Base-by-base conservation (phyloP, 2,113 vertebrate genomes). In the Trichomycterus rosablanca region DNA sequence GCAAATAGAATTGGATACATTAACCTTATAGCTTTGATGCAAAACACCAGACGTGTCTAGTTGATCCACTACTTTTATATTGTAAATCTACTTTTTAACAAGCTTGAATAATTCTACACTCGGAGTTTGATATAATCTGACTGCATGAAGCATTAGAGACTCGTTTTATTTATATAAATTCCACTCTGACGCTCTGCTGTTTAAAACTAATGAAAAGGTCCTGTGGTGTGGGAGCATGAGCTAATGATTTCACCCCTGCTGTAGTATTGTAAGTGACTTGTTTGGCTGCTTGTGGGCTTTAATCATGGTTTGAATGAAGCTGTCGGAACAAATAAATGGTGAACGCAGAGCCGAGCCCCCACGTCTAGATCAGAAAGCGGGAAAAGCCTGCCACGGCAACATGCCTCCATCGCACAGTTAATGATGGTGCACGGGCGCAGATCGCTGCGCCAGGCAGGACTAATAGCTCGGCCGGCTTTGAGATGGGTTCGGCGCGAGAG, bases 401-500 rank as follows among this genome's bases (percentile, higher is more conserved):
- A 9, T 5, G 9, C 9, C 30, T 32, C 8, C 34, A 5, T 11
- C 2, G 37, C 37, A n/a, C 37, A 14, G 57, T 60, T 71, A 71
- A 71, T 66, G 62, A 71, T 71, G 63, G 56, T 42, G 56, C 56
- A 52, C 46, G 32, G 56, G 39, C 43, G 30, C 15, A 40, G 45
- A 55, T 55, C 40, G 42, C 42, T 24, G 24, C 49, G 57, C 62
- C 63, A 40, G 42, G 14, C 18, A n/a, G 56, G 45, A 51, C 66
- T 69, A 69, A 73, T 73, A 64, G 62, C 49, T 63, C 68, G 65
- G 49, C 64, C 62, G 44, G 57, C 42, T 39, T 61, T 59, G 37
- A 69, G 60, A 69, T 69, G 61, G 51, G 52, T n/a, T 24, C 57
- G 20, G 42, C 15, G 43, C 24, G 37, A 50, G 34, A 54, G 53